Evolutionary conservation across 2,113 vertebrate genomes (phyloP), one percentile per base, ranked within the genome.

Genomic region (Todiramphus chloris): DNA sequence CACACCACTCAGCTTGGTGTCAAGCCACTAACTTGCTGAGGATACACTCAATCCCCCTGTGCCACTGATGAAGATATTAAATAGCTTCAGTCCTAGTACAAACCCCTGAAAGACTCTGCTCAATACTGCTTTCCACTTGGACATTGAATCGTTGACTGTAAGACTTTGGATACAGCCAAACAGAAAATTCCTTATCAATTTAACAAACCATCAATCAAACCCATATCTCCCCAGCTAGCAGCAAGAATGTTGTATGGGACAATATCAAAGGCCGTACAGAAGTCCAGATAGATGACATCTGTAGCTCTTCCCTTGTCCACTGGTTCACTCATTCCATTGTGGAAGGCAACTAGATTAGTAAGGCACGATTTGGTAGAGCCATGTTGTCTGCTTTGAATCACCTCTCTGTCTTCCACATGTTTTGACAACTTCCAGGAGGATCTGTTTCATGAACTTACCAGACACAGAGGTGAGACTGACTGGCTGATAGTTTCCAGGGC

Each of bases 401-500:
- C 21, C 24, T 77, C 12, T 13, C 6, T 20, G 11, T 48, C 33
- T 76, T 69, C 39, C 23, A 55, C 4, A 11, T 25, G 6, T 62
- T 68, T 75, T 5, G 1, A 39, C 13, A 76, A 55, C 6, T 62
- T 60, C 27, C 43, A 59, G 18, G 43, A 72, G 12, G 13, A 70
- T 70, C 46, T 70, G 23, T 39, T 64, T 58, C 41, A 48, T 48
- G 15, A 41, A n/a, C 41, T 48, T 63, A 46, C 9, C 28, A n/a
- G 21, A 5, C 2, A 2, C 5, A 1, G n/a, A 56, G 18, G 15
- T 56, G 9, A 48, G 5, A 14, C 23, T 63, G 28, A n/a, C 33
- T 24, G 9, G 12, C n/a, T 63, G 15, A 12, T n/a, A 64, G 15
- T n/a, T 72, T 16, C 3, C 58, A 56, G 15, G 24, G 30, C 55